A percentile compares a stretch with the other conserved stretches of the same genome.
phyloP scores from a whole-genome alignment of 2,113 vertebrate species.

The Setophaga petechia region DNA sequence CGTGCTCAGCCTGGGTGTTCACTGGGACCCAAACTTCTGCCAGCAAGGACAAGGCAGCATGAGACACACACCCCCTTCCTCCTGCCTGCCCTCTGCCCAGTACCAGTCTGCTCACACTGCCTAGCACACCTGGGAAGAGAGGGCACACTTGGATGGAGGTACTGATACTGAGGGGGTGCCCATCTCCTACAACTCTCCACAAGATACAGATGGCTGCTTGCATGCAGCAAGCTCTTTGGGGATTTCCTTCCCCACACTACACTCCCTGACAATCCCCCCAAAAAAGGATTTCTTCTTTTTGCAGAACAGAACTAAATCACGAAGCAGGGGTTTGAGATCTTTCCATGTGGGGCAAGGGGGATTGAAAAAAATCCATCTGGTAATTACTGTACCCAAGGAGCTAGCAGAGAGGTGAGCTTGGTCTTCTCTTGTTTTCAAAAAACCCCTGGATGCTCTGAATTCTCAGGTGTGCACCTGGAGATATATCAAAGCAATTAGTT shows the following conservation, averaged over 20 bases:
- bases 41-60: fast-evolving
- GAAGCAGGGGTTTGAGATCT: background rate
- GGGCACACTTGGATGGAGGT: background rate
- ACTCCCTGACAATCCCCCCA: no score
- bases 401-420: background rate
- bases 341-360: background rate
- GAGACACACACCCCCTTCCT: background rate
- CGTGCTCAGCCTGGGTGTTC: background rate
- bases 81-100: background rate
- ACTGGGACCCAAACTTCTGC: background rate
- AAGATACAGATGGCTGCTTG: background rate
- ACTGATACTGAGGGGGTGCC: fast-evolving
- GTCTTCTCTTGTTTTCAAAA: background rate
- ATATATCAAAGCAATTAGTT: background rate
- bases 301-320: background rate
- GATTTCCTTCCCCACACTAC: background rate
- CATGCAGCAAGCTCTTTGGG: background rate
- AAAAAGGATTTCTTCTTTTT: background rate
- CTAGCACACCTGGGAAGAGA: background rate
- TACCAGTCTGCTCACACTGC: background rate
- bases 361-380: background rate
- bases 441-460: background rate
- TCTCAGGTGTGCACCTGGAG: background rate
- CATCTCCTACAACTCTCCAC: background rate
- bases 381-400: background rate